A percentile compares a stretch with the other conserved stretches of the same genome.
Evolutionary conservation across 2,797 vertebrate species (phyloP).

Genomic region (Eulemur coronatus): DNA sequence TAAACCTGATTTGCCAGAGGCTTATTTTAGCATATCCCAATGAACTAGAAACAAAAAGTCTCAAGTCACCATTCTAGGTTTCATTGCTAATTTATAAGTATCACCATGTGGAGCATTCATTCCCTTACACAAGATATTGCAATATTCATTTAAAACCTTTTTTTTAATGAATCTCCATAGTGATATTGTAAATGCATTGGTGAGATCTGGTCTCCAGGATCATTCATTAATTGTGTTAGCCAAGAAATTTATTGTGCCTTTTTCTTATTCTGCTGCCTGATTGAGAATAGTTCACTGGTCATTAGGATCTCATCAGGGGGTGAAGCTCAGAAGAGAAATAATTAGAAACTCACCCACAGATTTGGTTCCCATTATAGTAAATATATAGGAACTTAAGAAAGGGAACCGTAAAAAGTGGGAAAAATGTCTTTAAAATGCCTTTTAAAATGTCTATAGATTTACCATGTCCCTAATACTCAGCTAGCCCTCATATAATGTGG

Average conservation of each 20-base stretch:
- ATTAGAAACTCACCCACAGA: neutral
- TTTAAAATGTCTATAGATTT: neutral
- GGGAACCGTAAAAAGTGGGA: neutral
- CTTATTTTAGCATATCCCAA: neutral
- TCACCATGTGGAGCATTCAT: neutral
- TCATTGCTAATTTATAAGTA: neutral
- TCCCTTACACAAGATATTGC: neutral
- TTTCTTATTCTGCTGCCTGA: neutral
- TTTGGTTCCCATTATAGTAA: neutral
- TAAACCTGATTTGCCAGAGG: neutral
- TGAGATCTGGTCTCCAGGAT: neutral
- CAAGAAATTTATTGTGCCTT: neutral
- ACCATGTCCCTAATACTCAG: neutral
- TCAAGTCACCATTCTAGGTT: neutral
- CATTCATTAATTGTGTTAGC: neutral
- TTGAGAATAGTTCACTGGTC: neutral
- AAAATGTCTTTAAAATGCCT: neutral
- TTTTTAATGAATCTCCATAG: neutral
- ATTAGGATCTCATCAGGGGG: slow-evolving; percentile 29
- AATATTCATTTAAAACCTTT: neutral
- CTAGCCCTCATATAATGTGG: neutral
- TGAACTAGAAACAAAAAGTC: neutral
- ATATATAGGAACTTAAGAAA: neutral
- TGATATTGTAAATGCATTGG: neutral
- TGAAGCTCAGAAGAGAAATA: neutral